Base-by-base conservation (phyloP, 2,888 invertebrate species). In the Andricus curvator region DNA sequence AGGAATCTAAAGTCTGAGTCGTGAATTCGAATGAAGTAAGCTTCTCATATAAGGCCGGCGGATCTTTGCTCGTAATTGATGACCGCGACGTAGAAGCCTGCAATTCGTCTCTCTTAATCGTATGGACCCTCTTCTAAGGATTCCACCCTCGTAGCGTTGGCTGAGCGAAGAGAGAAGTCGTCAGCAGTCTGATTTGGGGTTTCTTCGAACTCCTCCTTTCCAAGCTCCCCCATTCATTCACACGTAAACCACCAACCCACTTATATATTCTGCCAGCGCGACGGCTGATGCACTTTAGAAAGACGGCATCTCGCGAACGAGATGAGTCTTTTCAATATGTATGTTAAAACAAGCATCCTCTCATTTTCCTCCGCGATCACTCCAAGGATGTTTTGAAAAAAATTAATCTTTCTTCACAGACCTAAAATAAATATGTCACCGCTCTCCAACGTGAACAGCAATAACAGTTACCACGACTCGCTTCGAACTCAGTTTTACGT, bases 41-140 rank as follows among this genome's bases (percentile, higher is more conserved):
- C 62, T 25, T 25, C 62, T 25, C 62, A 62, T 62, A 62, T 62
- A 62, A 62, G 62, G 15, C 62, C 62, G 3, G n/a, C 25, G 62
- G 25, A 25, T 62, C 11, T 25, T 25, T 25, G 62, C 62, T 62
- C 62, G 62, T 22, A 62, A 62, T 62, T 62, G 62, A 62, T 62
- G 62, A 62, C 25, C 62, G 62, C 62, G 62, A 62, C 25, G 62
- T 62, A 62, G 62, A 62, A 62, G 25, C 62, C 25, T 62, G n/a
- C 22, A 62, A 62, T 62, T 62, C 62, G 62, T 62, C 62, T 62
- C 62, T 62, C 62, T 62, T 62, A 62, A 62, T 25, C 62, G 62
- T 62, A 62, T 62, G 62, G 62, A 62, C 62, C 62, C 62, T 62
- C 25, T 62, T 62, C 56, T 60, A 60, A 20, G 56, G 56, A 60